Base-by-base conservation (phyloP, 2,797 vertebrate genomes). In the Limnodromus scolopaceus region DNA sequence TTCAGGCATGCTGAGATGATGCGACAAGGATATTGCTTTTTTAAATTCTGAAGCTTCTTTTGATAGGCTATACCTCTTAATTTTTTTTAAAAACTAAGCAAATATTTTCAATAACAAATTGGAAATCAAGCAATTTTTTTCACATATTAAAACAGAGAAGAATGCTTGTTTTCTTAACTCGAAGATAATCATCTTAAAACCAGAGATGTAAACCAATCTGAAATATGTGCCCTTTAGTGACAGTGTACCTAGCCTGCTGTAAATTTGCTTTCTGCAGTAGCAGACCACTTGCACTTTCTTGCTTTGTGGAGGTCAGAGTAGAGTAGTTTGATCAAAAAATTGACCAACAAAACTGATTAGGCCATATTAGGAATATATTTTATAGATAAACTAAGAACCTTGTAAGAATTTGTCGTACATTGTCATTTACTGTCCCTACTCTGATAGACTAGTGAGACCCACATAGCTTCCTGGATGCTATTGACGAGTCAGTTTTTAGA, bases 21-120 rank as follows among this genome's bases (percentile, higher is more conserved):
- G 32, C 32, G 28, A 58, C 17, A 34, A 57, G 51, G 12, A 13
- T 77, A 48, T 2, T 77, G 2, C 0, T 16, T 43, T 89, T 38
- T 70, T 2, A 5, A 46, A 77, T 55, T 65, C 32, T 54, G 51
- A 58, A 18, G 13, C 54, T 65, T 39, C 13, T 41, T 61, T 63
- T 58, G 2, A 41, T 71, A 25, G 4, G 2, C 19, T 41, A 1
- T 18, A 5, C 45, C 5, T 36, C 0, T 58, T 36, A 23, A 23
- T 20, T 51, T 43, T 43, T 72, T 58, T 14, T 4, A 25, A 13
- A 11, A 77, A 53, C 3, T 23, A 71, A 49, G 22, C 41, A 55
- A 41, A 4, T 55, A 23, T 51, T 94, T 84, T 75, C 24, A 71
- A 3, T 8, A 32, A 27, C 11, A 84, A 54, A 82, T 11, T 12